Base-by-base conservation (phyloP, 2,113 vertebrate genomes). In the Pandion haliaetus region DNA sequence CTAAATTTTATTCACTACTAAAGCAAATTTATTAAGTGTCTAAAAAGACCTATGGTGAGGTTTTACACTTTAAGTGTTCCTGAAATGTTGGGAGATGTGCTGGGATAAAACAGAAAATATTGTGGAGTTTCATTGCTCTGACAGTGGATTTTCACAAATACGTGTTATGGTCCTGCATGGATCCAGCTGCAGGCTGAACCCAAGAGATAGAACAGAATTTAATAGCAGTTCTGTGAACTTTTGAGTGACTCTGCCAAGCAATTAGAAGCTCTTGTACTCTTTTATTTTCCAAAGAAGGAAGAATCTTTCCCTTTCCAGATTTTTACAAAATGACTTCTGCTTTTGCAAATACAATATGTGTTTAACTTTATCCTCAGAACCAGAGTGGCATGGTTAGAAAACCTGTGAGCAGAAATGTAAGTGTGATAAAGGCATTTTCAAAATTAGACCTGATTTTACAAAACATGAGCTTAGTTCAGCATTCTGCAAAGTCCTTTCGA, bases 401-500 rank as follows among this genome's bases (percentile, higher is more conserved):
- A 20, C 14, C 21, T 28, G 38, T 40, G 80, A 94, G 74, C 45
- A 91, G 44, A 59, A 76, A 49, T 29, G 28, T 52, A 84, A 94
- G 81, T 36, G n/a, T 15, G 62, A 72, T 69, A 80, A 94, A 77
- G 57, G 77, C 57, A 36, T 91, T 84, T 91, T 81, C 77, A 83
- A 81, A 96, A 90, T 93, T 59, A 95, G 54, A 38, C 54, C 62
- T 66, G 57, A 34, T 94, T 83, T 94, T 82, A 74, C 89, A 70
- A 90, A 74, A 44, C 77, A 54, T 4, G 32, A 95, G 85, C 88
- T 93, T 92, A 82, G 76, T 90, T 96, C 96, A 95, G 86, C 90
- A 86, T 95, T 95, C 90, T 90, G 88, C 90, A 73, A 44, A 92
- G 74, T 65, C 91, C 70, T 89, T 82, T 89, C 0, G 12, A 69